phyloP scores from a whole-genome alignment of 2,888 invertebrate genomes.

The Eristalinus aeneus region DNA sequence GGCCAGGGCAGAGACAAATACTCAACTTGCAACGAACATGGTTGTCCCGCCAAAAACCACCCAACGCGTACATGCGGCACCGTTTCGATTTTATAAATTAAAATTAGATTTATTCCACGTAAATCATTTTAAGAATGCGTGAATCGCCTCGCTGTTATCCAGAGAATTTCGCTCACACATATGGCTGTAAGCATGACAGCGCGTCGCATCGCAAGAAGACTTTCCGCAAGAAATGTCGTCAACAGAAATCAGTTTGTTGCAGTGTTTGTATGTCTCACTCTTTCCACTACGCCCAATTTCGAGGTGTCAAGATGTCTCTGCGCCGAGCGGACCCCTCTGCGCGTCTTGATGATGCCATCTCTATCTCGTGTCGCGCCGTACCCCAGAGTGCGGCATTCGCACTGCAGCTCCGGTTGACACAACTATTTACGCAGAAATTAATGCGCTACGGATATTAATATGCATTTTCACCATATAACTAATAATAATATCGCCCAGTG shows the following conservation, averaged over 20 bases:
- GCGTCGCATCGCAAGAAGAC: background rate
- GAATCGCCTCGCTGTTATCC: constrained; percentile 54
- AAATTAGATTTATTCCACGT: constrained; percentile 78
- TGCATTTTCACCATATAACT: constrained; percentile 72
- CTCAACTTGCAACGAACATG: constrained; percentile 61
- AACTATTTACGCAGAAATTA: constrained; percentile 70
- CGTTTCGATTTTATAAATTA: constrained; percentile 77
- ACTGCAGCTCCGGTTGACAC: constrained; percentile 63
- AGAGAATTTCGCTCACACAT: constrained; percentile 27
- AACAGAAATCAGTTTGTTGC: constrained; percentile 69
- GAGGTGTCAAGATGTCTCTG: constrained; percentile 65
- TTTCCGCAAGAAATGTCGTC: constrained; percentile 62
- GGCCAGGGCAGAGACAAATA: constrained; percentile 59
- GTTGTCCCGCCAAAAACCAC: constrained; percentile 66
- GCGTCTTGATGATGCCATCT: constrained; percentile 50
- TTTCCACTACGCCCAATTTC: constrained; percentile 38
- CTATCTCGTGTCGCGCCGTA: constrained; percentile 20
- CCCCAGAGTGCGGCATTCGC: constrained; percentile 44
- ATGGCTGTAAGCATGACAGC: background rate
- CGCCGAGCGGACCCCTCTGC: constrained; percentile 30
- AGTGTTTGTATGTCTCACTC: constrained; percentile 28
- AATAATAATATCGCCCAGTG: constrained; percentile 69
- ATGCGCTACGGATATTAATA: constrained; percentile 71
- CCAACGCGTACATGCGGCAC: constrained; percentile 72
- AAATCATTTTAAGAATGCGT: constrained; percentile 75